Evolutionary conservation across 2,888 invertebrate species (phyloP), one percentile per base, ranked within the genome.

Genomic region (Leucophora obtusa): DNA sequence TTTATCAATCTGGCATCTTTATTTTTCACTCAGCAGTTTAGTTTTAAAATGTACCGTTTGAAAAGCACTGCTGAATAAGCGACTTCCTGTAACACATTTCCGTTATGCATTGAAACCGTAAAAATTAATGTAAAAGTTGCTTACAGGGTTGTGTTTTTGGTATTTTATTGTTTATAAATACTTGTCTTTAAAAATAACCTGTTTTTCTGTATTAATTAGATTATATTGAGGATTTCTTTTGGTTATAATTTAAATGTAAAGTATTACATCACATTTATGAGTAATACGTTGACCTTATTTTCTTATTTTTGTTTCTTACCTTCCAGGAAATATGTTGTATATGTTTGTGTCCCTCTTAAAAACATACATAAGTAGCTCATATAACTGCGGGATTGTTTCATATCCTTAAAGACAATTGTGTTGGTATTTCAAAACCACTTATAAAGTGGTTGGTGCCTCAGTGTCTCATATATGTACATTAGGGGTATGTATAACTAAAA

Each of bases 331-430:
- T 77, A 38, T 50, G 50, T 54, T 38, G 35, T 43, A 62, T 60
- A 58, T 24, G 15, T 28, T 47, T 38, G 50, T 15, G 65, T 62
- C 54, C 51, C 38, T 50, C 14, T 35, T 56, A 24, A 66, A 51
- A 51, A 43, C 58, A 53, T 7, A 21, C 47, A 0, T 2, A 35
- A 51, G 51, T 38, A 65, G 66, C 62, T 81, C 81, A 60, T 65
- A 73, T 81, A 73, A 76, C 77, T 81, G 65, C 73, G 73, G 81
- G 81, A 81, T 60, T 47, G 66, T 62, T 43, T n/a, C n/a, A 72
- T 66, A 63, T 63, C 54, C 68, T 54, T 62, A 24, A 28, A 58
- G 14, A 50, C n/a, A 70, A 33, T 35, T 33, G 53, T 66, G 60
- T 28, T 24, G 21, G 6, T 28, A 24, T 70, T 62, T 56, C n/a